Conservation (phyloP, 2,113 vertebrate species). For the Ailurus styani region DNA sequence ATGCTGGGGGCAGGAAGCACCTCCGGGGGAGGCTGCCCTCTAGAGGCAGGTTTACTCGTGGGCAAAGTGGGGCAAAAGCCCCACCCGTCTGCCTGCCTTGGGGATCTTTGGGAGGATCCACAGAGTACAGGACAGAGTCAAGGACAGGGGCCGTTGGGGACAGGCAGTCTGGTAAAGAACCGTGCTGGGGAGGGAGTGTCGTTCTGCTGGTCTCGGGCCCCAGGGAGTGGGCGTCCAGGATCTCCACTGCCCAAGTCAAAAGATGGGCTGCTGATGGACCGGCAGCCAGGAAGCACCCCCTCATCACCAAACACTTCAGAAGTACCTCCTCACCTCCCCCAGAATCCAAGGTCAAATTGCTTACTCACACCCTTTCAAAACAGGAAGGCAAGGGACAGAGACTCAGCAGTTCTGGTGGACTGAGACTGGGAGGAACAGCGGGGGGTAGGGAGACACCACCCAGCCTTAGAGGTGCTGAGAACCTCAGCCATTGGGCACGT, state of each 20-base stretch:
- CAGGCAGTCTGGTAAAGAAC: too few relatives aligned
- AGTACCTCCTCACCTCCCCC: background rate
- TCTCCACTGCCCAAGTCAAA: background rate
- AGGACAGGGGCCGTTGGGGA: background rate
- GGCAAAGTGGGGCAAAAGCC: background rate
- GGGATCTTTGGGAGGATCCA: background rate
- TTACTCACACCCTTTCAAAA: background rate
- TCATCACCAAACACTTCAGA: background rate
- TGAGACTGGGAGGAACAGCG: background rate
- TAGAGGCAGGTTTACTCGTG: background rate
- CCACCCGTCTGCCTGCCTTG: background rate
- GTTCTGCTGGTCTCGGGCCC: background rate
- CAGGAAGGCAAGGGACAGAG: background rate
- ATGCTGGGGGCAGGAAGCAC: background rate
- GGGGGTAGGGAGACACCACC: background rate
- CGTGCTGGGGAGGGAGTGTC: background rate
- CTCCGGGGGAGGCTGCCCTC: background rate
- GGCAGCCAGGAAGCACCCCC: background rate
- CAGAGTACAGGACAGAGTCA: background rate
- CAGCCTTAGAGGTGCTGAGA: background rate
- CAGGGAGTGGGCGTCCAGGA: background rate
- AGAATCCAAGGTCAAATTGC: too few relatives aligned
- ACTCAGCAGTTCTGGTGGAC: background rate
- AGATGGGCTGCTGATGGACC: background rate
- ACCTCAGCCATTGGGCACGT: background rate